A percentile compares a stretch with the other conserved stretches of the same genome.
Evolutionary conservation across 2,888 invertebrate genomes (phyloP).

Genomic region (Ctenicera cuprea): DNA sequence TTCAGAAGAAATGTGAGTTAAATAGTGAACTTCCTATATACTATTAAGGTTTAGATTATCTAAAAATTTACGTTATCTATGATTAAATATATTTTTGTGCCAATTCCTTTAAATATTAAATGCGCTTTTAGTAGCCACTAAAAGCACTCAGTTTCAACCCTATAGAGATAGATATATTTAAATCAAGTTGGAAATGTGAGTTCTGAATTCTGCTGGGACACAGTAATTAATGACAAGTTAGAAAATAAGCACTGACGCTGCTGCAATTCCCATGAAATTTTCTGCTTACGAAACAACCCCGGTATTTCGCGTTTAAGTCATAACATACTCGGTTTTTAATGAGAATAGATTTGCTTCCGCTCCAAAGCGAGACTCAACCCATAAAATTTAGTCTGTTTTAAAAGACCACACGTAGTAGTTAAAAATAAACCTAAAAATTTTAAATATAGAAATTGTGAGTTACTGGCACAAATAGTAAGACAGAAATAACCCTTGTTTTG

Average conservation of each 20-base stretch:
- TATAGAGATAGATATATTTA: slow-evolving; percentile 2
- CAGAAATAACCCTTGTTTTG: too few relatives aligned
- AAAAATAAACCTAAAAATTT: slow-evolving; percentile 1
- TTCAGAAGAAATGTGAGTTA: too few relatives aligned
- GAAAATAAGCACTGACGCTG: slow-evolving; percentile 13
- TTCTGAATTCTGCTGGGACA: not conserved
- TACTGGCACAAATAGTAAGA: not conserved
- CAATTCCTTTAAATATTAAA: not conserved
- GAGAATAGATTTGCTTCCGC: slow-evolving; percentile 18
- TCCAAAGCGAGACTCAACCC: not conserved
- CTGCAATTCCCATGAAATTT: slow-evolving; percentile 10
- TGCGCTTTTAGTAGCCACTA: not conserved
- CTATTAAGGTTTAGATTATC: too few relatives aligned
- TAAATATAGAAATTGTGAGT: not conserved
- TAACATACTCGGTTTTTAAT: not conserved
- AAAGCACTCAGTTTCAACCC: slow-evolving; percentile 19
- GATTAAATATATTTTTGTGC: too few relatives aligned
- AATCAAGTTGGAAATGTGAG: not conserved
- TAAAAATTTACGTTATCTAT: too few relatives aligned
- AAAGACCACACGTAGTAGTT: not conserved
- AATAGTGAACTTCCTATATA: too few relatives aligned
- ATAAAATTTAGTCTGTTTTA: not conserved
- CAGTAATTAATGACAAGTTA: slow-evolving; percentile 17
- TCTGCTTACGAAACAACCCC: not conserved
- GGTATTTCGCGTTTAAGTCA: slow-evolving; percentile 3